phyloP scores from a whole-genome alignment of 2,797 vertebrate species.

The Danio tinwini region DNA sequence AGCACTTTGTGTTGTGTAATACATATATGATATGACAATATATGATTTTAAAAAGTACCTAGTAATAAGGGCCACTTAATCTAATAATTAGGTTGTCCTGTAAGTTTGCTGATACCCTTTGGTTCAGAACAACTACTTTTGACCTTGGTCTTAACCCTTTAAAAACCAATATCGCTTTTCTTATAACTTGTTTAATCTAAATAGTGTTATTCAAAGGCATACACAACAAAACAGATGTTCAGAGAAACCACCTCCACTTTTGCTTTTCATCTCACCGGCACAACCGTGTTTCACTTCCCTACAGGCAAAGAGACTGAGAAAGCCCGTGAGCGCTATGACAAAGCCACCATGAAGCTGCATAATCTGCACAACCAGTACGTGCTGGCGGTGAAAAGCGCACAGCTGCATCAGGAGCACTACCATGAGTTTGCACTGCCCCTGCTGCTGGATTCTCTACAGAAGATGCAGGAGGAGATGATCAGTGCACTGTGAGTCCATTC shows the following conservation, averaged over 20 bases:
- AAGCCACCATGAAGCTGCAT: conserved; percentile 94
- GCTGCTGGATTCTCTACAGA: conserved; percentile 92
- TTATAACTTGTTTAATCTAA: neutral
- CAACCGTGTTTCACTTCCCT: neutral
- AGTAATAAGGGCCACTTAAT: too few species aligned
- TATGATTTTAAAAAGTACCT: too few species aligned
- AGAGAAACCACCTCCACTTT: neutral
- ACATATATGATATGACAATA: too few species aligned
- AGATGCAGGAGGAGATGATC: conserved; percentile 98
- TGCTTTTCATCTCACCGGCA: neutral
- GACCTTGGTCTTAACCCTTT: neutral
- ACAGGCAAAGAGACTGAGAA: conserved; percentile 93
- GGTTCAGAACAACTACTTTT: too few species aligned
- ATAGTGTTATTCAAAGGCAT: neutral
- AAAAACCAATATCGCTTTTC: neutral
- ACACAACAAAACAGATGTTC: neutral
- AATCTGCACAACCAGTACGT: conserved; percentile 96
- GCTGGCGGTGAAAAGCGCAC: conserved; percentile 88
- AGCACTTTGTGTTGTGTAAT: too few species aligned
- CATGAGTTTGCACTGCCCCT: conserved; percentile 85
- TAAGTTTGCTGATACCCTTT: too few species aligned
- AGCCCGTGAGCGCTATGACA: conserved; percentile 94
- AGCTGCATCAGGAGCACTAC: conserved; percentile 91
- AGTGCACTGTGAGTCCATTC: conserved; percentile 86
- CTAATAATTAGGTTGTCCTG: too few species aligned